A percentile compares a stretch with the other conserved stretches of the same genome.
These are phyloP conservation scores for Ommatoiulus sabulosus DNA, from an alignment of 2,888 invertebrate genomes.

Conservation along the genomic window DNA sequence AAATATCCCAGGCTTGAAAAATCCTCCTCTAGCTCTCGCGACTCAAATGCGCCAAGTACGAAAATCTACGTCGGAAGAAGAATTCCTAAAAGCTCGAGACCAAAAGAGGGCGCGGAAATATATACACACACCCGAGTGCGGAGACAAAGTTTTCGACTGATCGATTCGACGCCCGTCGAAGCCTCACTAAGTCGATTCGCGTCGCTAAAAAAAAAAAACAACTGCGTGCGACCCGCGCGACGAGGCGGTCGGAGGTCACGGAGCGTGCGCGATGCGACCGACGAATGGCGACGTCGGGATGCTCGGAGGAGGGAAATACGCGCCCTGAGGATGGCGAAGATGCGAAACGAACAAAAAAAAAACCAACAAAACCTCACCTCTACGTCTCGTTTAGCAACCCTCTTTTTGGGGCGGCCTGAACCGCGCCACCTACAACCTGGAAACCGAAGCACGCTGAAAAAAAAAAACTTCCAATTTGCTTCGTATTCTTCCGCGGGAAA, in stretches of 20 bases:
- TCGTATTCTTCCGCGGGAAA: too few species aligned
- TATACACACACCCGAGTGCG: neutral
- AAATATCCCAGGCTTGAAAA: too few species aligned
- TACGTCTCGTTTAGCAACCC: neutral
- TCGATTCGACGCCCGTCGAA: neutral
- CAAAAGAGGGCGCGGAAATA: too few species aligned
- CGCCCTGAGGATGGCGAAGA: neutral
- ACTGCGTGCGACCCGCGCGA: neutral
- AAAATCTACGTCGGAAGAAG: too few species aligned
- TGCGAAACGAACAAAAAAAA: too few species aligned
- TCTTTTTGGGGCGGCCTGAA: neutral
- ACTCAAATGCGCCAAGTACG: too few species aligned
- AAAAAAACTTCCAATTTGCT: too few species aligned
- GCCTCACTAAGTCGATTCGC: neutral
- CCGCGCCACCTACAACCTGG: neutral
- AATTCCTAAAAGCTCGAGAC: too few species aligned
- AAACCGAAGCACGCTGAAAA: neutral
- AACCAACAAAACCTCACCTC: too few species aligned
- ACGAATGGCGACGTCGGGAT: neutral
- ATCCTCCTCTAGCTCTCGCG: too few species aligned
- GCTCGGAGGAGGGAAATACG: neutral
- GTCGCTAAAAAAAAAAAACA: too few species aligned
- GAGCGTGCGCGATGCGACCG: neutral
- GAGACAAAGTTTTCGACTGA: conserved; percentile 9
- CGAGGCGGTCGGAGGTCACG: neutral